Evolutionary conservation across 2,888 invertebrate species (phyloP).

Genomic region (Stenichneumon culpator): DNA sequence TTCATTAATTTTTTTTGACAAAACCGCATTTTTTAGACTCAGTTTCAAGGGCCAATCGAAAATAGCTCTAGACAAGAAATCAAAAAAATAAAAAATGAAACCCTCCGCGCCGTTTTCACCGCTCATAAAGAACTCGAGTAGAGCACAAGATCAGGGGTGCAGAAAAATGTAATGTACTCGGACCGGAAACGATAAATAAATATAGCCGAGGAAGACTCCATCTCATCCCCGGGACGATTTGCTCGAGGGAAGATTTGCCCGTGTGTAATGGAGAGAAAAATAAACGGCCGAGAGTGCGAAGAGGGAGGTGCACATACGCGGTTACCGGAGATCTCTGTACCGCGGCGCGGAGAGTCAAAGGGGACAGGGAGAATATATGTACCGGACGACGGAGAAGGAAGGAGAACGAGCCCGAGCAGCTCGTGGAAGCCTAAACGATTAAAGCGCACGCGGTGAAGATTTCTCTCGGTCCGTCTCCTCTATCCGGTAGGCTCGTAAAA

Average conservation of each 20-base stretch:
- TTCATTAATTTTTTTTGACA: not conserved
- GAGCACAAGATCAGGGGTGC: not conserved
- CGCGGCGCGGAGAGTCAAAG: not conserved
- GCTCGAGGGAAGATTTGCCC: constrained; percentile 40
- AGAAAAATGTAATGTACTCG: constrained; percentile 4
- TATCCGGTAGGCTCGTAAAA: constrained; percentile 67
- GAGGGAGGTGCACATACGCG: constrained; percentile 1
- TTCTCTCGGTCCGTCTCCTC: constrained; percentile 50
- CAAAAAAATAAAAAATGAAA: constrained; percentile 3
- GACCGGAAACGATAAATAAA: constrained; percentile 45
- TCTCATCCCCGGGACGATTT: constrained; percentile 32
- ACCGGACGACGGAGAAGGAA: constrained; percentile 21
- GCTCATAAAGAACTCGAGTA: constrained; percentile 16
- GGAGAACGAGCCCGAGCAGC: constrained; percentile 10
- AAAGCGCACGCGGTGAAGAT: constrained; percentile 57
- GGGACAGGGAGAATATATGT: not conserved
- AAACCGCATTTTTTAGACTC: not conserved
- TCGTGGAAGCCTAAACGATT: constrained; percentile 57
- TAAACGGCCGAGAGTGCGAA: constrained; percentile 17
- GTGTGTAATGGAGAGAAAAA: constrained; percentile 40
- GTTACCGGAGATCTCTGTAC: not conserved
- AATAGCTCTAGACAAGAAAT: not conserved
- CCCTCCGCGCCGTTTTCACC: not conserved
- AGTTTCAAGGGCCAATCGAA: not conserved
- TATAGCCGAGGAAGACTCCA: constrained; percentile 22